Base-by-base conservation (phyloP, 2,113 vertebrate species). In the Eupsittula cactorum region DNA sequence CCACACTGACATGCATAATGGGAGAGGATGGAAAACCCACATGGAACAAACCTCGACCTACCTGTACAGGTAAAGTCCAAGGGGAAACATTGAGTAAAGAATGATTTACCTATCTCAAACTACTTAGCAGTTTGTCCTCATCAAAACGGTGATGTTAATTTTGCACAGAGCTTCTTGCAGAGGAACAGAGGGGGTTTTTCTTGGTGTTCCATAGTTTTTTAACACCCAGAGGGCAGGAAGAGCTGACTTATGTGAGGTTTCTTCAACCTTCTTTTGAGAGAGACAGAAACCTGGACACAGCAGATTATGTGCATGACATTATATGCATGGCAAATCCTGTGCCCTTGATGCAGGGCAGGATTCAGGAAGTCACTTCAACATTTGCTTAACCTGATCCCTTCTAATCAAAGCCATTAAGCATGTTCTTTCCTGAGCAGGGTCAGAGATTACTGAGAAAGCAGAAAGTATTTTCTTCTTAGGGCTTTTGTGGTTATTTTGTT, bases 1-100 rank as follows among this genome's bases (percentile, higher is more conserved):
- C 99, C 60, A 99, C 98, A 8, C 98, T 99, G 92, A 99, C 98
- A 24, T 99, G 99, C 88, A 67, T 99, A 75, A 99, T 99, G 98
- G 99, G 99, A 70, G 97, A 95, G 59, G 99, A 99, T 17, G 98
- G 99, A 77, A 99, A 99, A 92, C 99, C 99, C 1, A 97, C 97
- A 10, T 99, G 99, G 99, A 99, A 99, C 98, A 98, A 98, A 27
- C 98, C 98, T 37, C 98, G 98, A 35, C 99, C 99, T 39, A 98
- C 98, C 88, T 99, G 99, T 97, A 99, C 98, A 97, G 99, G 99
- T 99, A 46, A 84, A 37, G 21, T 16, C 9, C 25, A 5, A 1
- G 2, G 8, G 68, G 64, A 6, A 4, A 1, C 29, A 55, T 79
- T 0, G 9, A 20, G 44, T 0, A 7, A 42, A 35, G 41, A 5